Conservation (phyloP, 2,888 invertebrate species). For the Zaprionus lineosus region DNA sequence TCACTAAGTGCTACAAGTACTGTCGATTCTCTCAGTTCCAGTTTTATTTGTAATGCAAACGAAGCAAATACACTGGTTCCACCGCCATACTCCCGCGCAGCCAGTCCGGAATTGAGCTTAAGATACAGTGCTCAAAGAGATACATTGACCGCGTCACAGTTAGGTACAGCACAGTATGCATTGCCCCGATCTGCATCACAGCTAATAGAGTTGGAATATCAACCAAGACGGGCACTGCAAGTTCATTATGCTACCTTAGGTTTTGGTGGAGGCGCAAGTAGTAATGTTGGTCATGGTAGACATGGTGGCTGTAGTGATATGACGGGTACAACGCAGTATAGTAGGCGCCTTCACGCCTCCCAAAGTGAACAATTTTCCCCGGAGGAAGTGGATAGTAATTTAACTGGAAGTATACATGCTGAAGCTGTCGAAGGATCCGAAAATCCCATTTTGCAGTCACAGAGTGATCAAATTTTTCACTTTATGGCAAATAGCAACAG, state of each 20-base stretch:
- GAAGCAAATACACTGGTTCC: slow-evolving; percentile 93
- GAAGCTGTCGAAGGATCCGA: slow-evolving; percentile 44
- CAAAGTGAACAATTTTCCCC: slow-evolving; percentile 76
- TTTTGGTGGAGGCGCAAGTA: slow-evolving; percentile 14
- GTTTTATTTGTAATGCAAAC: slow-evolving; percentile 93
- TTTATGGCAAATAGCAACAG: slow-evolving; percentile 81
- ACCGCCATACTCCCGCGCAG: slow-evolving; percentile 91
- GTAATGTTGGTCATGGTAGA: slow-evolving; percentile 10
- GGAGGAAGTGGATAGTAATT: slow-evolving; percentile 52
- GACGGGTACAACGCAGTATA: slow-evolving; percentile 31
- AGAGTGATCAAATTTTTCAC: slow-evolving; percentile 82
- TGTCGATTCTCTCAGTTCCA: slow-evolving; percentile 92
- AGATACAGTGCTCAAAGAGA: slow-evolving; percentile 51
- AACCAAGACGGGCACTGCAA: slow-evolving; percentile 42
- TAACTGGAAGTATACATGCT: slow-evolving; percentile 8
- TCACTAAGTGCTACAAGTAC: slow-evolving; percentile 93
- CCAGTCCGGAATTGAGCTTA: slow-evolving; percentile 86
- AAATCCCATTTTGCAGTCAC: slow-evolving; percentile 81
- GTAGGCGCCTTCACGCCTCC: slow-evolving; percentile 67
- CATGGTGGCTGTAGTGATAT: no score
- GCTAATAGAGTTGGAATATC: slow-evolving; percentile 80
- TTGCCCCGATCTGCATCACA: slow-evolving; percentile 86
- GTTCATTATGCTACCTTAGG: slow-evolving; percentile 51
- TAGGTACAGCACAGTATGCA: slow-evolving; percentile 66
- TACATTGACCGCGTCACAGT: slow-evolving; percentile 25